Conservation (phyloP, 2,113 vertebrate species). For the Brachypteracias leptosomus region DNA sequence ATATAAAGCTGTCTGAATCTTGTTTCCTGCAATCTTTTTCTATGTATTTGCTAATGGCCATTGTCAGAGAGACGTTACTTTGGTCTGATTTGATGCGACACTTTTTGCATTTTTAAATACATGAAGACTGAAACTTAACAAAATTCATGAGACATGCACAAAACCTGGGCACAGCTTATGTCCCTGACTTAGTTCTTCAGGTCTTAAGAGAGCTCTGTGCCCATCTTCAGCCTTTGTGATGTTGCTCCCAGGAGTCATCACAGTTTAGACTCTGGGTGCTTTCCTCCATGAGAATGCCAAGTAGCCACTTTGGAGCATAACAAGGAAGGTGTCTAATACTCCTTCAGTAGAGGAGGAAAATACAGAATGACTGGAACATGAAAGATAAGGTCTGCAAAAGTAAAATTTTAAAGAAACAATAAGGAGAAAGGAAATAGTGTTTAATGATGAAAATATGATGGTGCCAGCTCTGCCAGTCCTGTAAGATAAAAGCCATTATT, state of each 20-base stretch:
- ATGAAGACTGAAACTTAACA: not conserved
- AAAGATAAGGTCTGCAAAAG: not conserved
- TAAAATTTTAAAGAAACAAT: not conserved
- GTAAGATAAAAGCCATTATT: not conserved
- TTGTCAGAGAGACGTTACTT: slow-evolving; percentile 10
- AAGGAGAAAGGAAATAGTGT: not conserved
- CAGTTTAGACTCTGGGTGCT: not conserved
- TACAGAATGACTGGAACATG: not conserved
- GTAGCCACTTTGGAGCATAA: not conserved
- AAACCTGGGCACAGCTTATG: not conserved
- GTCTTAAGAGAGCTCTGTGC: not conserved
- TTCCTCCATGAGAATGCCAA: not conserved
- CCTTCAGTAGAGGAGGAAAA: not conserved
- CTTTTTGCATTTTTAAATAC: slow-evolving; percentile 33
- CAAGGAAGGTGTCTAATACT: not conserved
- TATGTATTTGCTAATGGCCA: slow-evolving; percentile 9
- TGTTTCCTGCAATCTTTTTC: not conserved
- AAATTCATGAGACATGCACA: not conserved
- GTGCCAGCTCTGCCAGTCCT: not conserved
- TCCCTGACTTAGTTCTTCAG: not conserved
- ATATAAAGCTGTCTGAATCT: not conserved
- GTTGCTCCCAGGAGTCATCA: not conserved
- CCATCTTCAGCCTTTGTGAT: not conserved
- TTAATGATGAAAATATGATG: not conserved
- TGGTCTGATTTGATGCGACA: slow-evolving; percentile 2